A percentile compares a stretch with the other conserved stretches of the same genome.
phyloP scores from a whole-genome alignment of 2,888 invertebrate genomes.

The Lithophane semibrunnea region DNA sequence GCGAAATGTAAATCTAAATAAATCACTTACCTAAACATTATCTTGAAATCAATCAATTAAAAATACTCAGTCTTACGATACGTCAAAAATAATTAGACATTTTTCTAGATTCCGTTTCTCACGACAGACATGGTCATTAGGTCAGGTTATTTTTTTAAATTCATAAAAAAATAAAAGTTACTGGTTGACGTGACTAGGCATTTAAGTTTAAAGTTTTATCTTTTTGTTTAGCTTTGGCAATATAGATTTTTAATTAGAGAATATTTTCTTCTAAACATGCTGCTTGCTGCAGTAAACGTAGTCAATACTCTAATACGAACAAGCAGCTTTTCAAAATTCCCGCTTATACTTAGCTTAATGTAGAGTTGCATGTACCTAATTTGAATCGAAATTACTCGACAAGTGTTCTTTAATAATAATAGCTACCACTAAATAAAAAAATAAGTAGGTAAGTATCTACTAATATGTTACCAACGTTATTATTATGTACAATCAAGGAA shows the following conservation, averaged over 20 bases:
- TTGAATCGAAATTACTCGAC: slow-evolving; percentile 12
- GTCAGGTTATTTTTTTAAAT: slow-evolving; percentile 37
- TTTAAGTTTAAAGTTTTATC: slow-evolving; percentile 43
- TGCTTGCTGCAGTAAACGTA: neutral
- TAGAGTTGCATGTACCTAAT: neutral
- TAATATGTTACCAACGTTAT: slow-evolving; percentile 11
- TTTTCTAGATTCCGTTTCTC: slow-evolving; percentile 49
- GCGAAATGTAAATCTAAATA: slow-evolving; percentile 62
- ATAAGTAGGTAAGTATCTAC: neutral
- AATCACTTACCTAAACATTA: slow-evolving; percentile 56
- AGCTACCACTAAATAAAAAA: slow-evolving; percentile 35
- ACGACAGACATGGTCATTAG: slow-evolving; percentile 55
- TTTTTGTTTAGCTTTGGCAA: slow-evolving; percentile 60
- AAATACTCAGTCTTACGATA: slow-evolving; percentile 74
- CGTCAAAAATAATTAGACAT: slow-evolving; percentile 64
- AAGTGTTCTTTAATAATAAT: slow-evolving; percentile 2
- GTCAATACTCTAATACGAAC: neutral
- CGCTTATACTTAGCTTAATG: slow-evolving; percentile 1
- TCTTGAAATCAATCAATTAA: slow-evolving; percentile 62
- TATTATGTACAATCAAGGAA: slow-evolving; percentile 4
- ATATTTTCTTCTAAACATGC: slow-evolving; percentile 17
- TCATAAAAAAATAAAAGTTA: slow-evolving; percentile 48
- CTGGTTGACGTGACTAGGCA: slow-evolving; percentile 70
- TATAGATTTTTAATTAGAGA: slow-evolving; percentile 25
- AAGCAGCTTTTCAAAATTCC: neutral